These are phyloP conservation scores for Sebastes oblongus DNA, from an alignment of 2,797 vertebrate genomes.

Conservation along the genomic window DNA sequence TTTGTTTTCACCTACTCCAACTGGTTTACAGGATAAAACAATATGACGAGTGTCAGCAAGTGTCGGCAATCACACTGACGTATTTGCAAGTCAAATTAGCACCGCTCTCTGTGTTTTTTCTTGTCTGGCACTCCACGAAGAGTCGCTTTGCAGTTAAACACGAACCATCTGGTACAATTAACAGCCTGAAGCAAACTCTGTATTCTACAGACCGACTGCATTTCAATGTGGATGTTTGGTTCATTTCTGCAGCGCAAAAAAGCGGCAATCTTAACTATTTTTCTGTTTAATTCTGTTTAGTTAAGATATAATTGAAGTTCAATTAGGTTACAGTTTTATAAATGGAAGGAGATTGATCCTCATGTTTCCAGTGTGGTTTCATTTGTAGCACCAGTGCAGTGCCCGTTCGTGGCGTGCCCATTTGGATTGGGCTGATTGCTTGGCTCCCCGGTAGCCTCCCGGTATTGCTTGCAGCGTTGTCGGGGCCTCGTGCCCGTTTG, in stretches of 20 bases:
- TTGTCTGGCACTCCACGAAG: constrained; percentile 2
- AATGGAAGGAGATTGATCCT: not conserved
- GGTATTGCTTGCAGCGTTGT: no score
- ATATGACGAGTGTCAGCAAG: constrained; percentile 12
- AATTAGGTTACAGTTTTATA: not conserved
- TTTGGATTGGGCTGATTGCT: no score
- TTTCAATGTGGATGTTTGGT: not conserved
- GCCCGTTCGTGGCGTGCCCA: no score
- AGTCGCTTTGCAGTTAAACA: constrained; percentile 23
- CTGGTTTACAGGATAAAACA: constrained; percentile 23
- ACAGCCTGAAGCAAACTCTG: constrained; percentile 4
- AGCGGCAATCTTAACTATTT: not conserved
- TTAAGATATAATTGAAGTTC: not conserved
- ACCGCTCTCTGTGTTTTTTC: not conserved
- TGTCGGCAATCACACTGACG: constrained; percentile 5
- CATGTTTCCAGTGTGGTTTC: not conserved
- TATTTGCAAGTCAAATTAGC: constrained; percentile 50
- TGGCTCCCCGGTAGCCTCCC: no score
- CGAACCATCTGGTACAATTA: constrained; percentile 43
- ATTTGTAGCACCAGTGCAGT: not conserved
- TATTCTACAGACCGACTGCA: not conserved
- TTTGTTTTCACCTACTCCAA: not conserved
- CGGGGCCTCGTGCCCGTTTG: no score
- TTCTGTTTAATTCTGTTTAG: not conserved
- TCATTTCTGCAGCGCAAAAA: not conserved